Evolutionary conservation across 2,888 invertebrate genomes (phyloP).

Genomic region (Lithophane semibrunnea): DNA sequence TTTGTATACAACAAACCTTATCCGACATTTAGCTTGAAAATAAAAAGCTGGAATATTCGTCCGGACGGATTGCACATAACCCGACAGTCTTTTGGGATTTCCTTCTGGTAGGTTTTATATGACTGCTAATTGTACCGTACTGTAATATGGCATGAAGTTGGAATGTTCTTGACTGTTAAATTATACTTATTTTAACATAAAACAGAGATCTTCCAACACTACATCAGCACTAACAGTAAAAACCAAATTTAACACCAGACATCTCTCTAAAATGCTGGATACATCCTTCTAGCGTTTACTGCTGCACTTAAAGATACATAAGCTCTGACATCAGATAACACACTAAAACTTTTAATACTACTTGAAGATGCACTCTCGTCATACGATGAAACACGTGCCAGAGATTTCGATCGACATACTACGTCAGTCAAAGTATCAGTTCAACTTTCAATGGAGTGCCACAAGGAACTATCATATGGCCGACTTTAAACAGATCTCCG

Average conservation of each 20-base stretch:
- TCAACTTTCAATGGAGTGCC: conserved; percentile 15
- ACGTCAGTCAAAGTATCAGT: conserved; percentile 7
- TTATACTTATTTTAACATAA: conserved; percentile 5
- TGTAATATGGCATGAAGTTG: conserved; percentile 37
- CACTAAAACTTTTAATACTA: conserved; percentile 40
- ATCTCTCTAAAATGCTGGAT: conserved; percentile 15
- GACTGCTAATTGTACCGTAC: conserved; percentile 67
- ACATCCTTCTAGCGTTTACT: conserved; percentile 36
- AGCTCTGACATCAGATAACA: conserved; percentile 15
- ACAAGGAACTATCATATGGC: conserved; percentile 21
- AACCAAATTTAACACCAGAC: conserved; percentile 17
- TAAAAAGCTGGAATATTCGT: conserved; percentile 78
- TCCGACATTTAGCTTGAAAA: conserved; percentile 80
- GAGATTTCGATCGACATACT: conserved; percentile 9
- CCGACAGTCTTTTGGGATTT: conserved; percentile 83
- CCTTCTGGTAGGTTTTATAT: conserved; percentile 73
- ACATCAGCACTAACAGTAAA: conserved; percentile 23
- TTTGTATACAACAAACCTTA: conserved; percentile 72
- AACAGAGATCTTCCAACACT: not conserved
- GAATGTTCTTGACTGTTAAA: not conserved
- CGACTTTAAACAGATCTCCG: not conserved
- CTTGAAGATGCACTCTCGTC: conserved; percentile 34
- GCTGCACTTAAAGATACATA: conserved; percentile 31
- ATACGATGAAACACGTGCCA: conserved; percentile 19
- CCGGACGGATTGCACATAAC: conserved; percentile 81